Base-by-base conservation (phyloP, 2,888 invertebrate genomes). In the Dolomedes plantarius region DNA sequence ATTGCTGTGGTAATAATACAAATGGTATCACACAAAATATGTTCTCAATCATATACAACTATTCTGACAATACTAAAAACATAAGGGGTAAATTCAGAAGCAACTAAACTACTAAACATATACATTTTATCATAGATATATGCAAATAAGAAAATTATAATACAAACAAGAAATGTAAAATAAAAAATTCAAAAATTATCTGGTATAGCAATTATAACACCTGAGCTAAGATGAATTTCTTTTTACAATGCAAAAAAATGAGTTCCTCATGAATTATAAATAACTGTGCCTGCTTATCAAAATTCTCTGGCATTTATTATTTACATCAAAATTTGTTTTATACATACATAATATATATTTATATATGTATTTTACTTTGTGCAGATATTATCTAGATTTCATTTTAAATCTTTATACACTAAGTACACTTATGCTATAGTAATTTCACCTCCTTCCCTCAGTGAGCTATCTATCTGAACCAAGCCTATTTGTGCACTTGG, bases 341-440 rank as follows among this genome's bases (percentile, higher is more conserved):
- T 2, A 16, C 41, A 46, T 13, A 46, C 13, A 46, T 46, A 46
- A 36, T 46, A n/a, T n/a, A n/a, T n/a, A n/a, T n/a, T 11, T 46
- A 56, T 56, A 56, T 56, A 56, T 56, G 56, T 23, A 56, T 23
- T 23, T 46, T 56, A 19, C 1, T 56, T 46, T 83, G 83, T 83
- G 83, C 83, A 77, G 27, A 64, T 29, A 72, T 50, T 72, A 65
- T 50, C 67, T 72, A 71, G 68, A 56, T 36, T 19, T 76, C 27
- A 65, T 50, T 39, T 71, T 29, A 71, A 64, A 46, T 69, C 67
- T 72, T 46, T 32, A 31, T 46, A 76, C 16, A 16, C 77, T 77
- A 83, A 74, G 71, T 72, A 72, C 64, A 82, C 64, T 83, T 83
- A 88, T 56, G 88, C 88, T 69, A 86, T 83, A 67, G 81, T 79